phyloP scores from a whole-genome alignment of 2,888 invertebrate genomes.

The Erebia aethiops region DNA sequence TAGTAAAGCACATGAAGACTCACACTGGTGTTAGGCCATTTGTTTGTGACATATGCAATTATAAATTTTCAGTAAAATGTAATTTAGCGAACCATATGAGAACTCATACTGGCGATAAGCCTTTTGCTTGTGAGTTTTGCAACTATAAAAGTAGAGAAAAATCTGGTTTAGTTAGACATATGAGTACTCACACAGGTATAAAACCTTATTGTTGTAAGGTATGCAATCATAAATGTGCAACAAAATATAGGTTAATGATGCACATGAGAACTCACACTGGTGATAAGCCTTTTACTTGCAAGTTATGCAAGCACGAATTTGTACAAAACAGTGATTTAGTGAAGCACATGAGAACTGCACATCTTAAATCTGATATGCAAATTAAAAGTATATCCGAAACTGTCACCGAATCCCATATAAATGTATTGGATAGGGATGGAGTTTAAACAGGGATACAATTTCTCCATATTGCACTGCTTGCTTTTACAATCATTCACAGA shows the following conservation, averaged over 20 bases:
- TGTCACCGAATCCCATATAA: no score
- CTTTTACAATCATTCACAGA: no score
- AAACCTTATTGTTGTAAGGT: background rate
- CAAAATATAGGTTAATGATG: background rate
- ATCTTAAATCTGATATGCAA: background rate
- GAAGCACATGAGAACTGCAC: background rate
- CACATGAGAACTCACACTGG: background rate
- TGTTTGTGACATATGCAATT: background rate
- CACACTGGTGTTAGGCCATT: background rate
- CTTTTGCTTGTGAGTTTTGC: slow-evolving; percentile 2
- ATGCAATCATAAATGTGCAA: background rate
- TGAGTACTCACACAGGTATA: background rate
- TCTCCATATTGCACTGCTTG: no score
- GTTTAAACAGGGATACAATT: no score
- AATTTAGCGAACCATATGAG: background rate
- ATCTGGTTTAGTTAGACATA: background rate
- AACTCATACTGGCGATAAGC: background rate
- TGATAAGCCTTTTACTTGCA: background rate
- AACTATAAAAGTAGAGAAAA: background rate
- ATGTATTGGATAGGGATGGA: no score
- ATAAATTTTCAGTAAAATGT: background rate
- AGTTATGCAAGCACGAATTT: background rate
- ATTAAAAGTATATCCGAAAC: no score
- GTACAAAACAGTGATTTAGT: background rate
- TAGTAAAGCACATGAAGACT: background rate